Conservation (phyloP, 2,113 vertebrate species). For the Indri indri region DNA sequence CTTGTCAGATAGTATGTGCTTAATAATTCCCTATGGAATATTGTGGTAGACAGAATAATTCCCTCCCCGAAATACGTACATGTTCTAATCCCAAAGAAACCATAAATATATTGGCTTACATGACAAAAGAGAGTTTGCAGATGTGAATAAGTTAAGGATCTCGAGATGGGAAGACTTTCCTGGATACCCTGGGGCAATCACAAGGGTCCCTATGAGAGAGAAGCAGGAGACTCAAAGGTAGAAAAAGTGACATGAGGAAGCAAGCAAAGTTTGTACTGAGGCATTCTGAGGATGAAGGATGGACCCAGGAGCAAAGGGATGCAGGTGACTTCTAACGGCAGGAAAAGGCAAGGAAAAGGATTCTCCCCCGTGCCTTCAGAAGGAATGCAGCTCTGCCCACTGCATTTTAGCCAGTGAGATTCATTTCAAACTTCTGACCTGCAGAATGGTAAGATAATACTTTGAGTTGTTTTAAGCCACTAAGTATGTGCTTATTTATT, state of each 20-base stretch:
- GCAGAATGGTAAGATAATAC: too few relatives aligned
- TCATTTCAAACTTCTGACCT: not conserved
- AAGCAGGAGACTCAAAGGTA: not conserved
- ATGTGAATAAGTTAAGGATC: not conserved
- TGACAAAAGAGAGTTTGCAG: not conserved
- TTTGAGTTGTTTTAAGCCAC: not conserved
- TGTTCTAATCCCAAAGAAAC: not conserved
- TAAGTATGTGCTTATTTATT: not conserved
- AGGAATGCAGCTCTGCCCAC: not conserved
- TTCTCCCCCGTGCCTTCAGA: not conserved
- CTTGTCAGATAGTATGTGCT: not conserved
- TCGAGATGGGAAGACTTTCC: not conserved
- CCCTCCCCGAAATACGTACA: not conserved
- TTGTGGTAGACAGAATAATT: fast-evolving
- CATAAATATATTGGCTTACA: fast-evolving
- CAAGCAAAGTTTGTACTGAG: not conserved
- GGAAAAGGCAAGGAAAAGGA: too few relatives aligned
- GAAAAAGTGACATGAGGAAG: not conserved
- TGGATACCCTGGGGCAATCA: too few relatives aligned
- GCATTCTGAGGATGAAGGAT: not conserved
- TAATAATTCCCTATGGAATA: not conserved
- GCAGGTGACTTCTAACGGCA: fast-evolving
- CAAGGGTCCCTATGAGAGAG: not conserved
- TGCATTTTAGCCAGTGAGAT: not conserved
- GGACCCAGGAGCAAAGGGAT: too few relatives aligned